Evolutionary conservation across 2,888 invertebrate species (phyloP).

Genomic region (Drosophila prolongata): DNA sequence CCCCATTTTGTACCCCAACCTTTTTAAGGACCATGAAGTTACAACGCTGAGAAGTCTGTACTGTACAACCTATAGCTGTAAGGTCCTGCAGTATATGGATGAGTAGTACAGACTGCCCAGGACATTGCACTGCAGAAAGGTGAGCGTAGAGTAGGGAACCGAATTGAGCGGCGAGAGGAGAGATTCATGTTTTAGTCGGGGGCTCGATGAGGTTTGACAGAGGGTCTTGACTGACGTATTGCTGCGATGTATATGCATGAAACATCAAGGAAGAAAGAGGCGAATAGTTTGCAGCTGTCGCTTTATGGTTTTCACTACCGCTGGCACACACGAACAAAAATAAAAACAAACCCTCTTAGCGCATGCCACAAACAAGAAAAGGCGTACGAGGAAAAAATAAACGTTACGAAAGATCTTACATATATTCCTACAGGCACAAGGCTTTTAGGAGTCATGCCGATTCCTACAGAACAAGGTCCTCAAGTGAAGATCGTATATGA

Average conservation of each 20-base stretch:
- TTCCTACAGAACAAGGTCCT: slow-evolving; percentile 25
- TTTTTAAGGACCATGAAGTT: slow-evolving; percentile 10
- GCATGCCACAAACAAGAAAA: slow-evolving; percentile 43
- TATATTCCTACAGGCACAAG: slow-evolving; percentile 32
- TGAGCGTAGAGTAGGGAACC: slow-evolving; percentile 7
- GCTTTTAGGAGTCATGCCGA: slow-evolving; percentile 14
- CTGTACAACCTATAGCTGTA: slow-evolving; percentile 12
- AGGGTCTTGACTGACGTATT: slow-evolving; percentile 58
- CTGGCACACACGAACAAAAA: slow-evolving; percentile 6
- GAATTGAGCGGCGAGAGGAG: neutral
- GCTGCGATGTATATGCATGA: slow-evolving; percentile 20
- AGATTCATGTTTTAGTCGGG: slow-evolving; percentile 37
- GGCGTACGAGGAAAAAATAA: slow-evolving; percentile 11
- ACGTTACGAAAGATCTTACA: slow-evolving; percentile 29
- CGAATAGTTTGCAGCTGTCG: slow-evolving; percentile 71
- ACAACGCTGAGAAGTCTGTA: slow-evolving; percentile 12
- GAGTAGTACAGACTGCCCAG: slow-evolving; percentile 37
- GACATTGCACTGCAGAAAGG: slow-evolving; percentile 22
- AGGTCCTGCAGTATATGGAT: slow-evolving; percentile 26
- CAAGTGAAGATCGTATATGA: slow-evolving; percentile 32
- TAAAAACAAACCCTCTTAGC: slow-evolving; percentile 42
- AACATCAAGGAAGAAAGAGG: slow-evolving; percentile 13
- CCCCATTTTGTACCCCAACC: slow-evolving; percentile 1
- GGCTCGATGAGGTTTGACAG: slow-evolving; percentile 59
- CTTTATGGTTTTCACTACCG: slow-evolving; percentile 49